A percentile compares a stretch with the other conserved stretches of the same genome.
Conservation (phyloP, 1,140 invertebrate species). For the Thaumetopoea pityocampa region DNA sequence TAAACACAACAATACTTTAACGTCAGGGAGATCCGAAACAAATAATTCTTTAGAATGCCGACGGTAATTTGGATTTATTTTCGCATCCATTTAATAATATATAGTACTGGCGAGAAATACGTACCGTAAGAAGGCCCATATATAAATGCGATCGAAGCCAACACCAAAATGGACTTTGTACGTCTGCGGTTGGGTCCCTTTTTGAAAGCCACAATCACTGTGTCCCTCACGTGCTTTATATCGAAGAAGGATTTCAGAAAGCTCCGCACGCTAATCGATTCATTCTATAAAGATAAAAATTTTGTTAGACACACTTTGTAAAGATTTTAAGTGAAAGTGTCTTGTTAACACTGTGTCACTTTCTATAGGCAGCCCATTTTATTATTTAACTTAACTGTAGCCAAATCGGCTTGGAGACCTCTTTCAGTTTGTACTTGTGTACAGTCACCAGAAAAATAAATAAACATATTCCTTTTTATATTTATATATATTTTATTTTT, state of each 20-base stretch:
- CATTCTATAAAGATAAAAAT: constrained; percentile 36
- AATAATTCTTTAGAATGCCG: constrained; percentile 8
- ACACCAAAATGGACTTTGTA: constrained; percentile 52
- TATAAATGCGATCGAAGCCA: constrained; percentile 51
- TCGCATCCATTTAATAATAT: constrained; percentile 19
- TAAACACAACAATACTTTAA: too few species aligned
- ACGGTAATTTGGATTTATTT: constrained; percentile 16
- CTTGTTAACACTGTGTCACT: too few species aligned
- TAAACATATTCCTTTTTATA: too few species aligned
- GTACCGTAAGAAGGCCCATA: constrained; percentile 78
- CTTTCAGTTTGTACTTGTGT: too few species aligned
- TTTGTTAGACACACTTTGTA: constrained; percentile 3
- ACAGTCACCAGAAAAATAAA: too few species aligned
- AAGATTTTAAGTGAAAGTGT: not conserved
- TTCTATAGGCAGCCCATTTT: too few species aligned
- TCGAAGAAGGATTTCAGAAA: constrained; percentile 70
- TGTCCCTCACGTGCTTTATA: constrained; percentile 63
- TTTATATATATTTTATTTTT: too few species aligned
- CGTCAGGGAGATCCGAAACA: constrained; percentile 2
- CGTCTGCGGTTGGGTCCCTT: constrained; percentile 57
- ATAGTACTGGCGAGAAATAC: constrained; percentile 23
- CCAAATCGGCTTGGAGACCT: too few species aligned
- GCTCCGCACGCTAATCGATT: constrained; percentile 26
- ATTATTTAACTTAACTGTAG: too few species aligned
- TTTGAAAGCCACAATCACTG: constrained; percentile 62